Conservation (phyloP, 1,140 invertebrate species). For the Metaphire vulgaris region DNA sequence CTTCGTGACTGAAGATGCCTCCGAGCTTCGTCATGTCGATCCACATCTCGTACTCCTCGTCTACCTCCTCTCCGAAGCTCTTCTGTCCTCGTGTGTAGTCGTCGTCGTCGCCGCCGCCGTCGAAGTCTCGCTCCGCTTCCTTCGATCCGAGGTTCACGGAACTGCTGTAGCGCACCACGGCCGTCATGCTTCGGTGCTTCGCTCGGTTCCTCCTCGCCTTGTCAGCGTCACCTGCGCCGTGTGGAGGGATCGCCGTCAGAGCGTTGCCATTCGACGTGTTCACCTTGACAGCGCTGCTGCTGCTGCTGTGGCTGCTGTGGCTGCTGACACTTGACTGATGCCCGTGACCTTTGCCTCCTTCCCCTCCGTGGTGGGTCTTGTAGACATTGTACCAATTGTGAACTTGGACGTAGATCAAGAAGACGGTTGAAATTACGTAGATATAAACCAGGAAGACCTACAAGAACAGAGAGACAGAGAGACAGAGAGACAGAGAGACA, state of each 20-base stretch:
- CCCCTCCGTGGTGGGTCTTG: neutral
- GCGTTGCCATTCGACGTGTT: neutral
- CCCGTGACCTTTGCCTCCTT: neutral
- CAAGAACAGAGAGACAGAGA: too few relatives aligned
- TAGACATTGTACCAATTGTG: neutral
- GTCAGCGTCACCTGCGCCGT: neutral
- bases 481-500: too few relatives aligned
- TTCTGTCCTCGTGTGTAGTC: neutral
- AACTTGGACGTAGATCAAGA: constrained; percentile 16
- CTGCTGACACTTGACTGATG: neutral
- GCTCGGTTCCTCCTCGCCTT: neutral
- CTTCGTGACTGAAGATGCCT: constrained; percentile 24
- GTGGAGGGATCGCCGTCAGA: neutral
- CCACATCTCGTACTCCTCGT: constrained; percentile 10
- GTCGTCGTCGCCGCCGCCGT: neutral
- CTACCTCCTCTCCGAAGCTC: constrained; percentile 1
- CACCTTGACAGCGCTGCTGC: neutral
- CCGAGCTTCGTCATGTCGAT: constrained; percentile 18
- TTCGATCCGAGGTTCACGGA: neutral
- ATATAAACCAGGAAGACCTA: constrained; percentile 12
- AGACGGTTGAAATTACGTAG: constrained; percentile 3
- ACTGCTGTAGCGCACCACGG: constrained; percentile 11
- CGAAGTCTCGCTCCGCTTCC: neutral
- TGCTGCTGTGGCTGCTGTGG: constrained; percentile 1
- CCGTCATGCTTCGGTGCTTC: neutral